A percentile compares a stretch with the other conserved stretches of the same genome.
Conservation (phyloP, 2,113 vertebrate species). For the Aramus guarauna region DNA sequence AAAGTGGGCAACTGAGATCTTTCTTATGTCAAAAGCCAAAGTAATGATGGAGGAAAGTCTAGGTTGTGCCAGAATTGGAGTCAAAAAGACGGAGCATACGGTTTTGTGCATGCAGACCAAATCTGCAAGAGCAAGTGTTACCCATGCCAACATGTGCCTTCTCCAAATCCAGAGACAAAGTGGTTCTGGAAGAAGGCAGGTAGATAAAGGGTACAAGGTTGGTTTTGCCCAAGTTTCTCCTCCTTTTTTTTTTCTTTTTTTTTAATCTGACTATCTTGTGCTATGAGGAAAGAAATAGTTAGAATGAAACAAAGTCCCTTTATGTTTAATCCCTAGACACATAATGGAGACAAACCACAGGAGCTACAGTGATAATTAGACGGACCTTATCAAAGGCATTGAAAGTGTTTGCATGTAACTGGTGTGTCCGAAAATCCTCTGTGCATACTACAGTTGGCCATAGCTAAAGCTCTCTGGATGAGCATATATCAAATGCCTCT, state of each 20-base stretch:
- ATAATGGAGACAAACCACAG: background rate
- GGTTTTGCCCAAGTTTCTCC: background rate
- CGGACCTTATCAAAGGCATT: background rate
- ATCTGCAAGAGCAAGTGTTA: background rate
- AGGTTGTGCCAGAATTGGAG: background rate
- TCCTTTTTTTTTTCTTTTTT: background rate
- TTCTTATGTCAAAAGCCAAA: background rate
- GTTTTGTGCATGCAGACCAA: background rate
- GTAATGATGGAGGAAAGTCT: background rate
- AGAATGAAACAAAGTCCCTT: background rate
- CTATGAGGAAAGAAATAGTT: background rate
- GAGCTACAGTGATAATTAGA: background rate
- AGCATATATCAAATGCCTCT: background rate
- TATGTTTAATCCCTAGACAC: background rate
- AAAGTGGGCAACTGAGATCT: background rate
- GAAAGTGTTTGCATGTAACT: background rate
- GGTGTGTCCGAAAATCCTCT: background rate
- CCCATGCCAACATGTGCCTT: background rate
- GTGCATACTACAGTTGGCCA: background rate
- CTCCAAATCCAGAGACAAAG: background rate
- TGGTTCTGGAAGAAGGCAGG: background rate
- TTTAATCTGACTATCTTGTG: background rate
- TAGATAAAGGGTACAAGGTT: background rate
- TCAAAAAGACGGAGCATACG: background rate
- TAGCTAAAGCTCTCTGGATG: background rate